phyloP scores from a whole-genome alignment of 2,113 vertebrate genomes.

The Sorex araneus region DNA sequence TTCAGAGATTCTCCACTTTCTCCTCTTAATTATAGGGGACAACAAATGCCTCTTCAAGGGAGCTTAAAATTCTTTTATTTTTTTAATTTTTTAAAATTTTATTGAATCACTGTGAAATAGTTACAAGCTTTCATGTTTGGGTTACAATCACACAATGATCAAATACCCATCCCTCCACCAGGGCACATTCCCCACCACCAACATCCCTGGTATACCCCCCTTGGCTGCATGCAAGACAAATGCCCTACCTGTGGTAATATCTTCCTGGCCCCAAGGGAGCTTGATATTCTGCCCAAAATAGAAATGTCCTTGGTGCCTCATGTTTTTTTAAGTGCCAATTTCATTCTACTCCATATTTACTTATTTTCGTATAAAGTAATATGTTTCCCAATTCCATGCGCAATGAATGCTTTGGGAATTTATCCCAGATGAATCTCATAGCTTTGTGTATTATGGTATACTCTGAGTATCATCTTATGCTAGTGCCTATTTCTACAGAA shows the following conservation, averaged over 20 bases:
- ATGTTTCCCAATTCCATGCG: conserved; percentile 29
- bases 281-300: background rate
- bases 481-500: background rate
- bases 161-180: too few relatives aligned
- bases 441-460: background rate
- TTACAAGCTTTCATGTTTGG: too few relatives aligned
- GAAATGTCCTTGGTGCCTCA: background rate
- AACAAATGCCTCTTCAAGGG: background rate
- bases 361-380: background rate
- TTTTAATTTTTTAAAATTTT: too few relatives aligned
- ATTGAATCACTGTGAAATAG: too few relatives aligned
- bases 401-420: background rate
- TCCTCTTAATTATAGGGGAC: background rate
- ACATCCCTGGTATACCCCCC: too few relatives aligned
- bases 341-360: background rate
- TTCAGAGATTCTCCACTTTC: background rate
- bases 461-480: background rate
- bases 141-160: too few relatives aligned
- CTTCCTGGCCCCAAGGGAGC: background rate
- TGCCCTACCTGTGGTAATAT: background rate
- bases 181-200: too few relatives aligned
- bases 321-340: background rate
- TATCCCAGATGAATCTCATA: background rate
- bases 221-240: too few relatives aligned
- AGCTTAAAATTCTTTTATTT: too few relatives aligned